Conservation (phyloP, 2,113 vertebrate species). For the Cebus imitator region DNA sequence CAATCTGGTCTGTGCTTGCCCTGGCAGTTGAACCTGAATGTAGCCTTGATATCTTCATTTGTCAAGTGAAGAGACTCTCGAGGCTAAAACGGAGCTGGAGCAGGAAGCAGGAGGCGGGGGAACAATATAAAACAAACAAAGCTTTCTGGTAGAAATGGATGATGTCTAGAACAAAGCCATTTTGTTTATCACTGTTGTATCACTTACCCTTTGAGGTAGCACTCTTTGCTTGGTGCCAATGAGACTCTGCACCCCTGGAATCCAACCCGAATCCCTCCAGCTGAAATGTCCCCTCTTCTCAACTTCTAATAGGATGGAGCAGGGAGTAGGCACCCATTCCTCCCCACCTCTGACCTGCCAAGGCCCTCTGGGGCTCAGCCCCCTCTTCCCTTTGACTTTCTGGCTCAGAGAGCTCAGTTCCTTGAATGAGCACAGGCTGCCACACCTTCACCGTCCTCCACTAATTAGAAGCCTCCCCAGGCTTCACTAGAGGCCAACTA, state of each 20-base stretch:
- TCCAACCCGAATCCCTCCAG: neutral
- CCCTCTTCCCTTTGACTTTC: neutral
- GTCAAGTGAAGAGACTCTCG: neutral
- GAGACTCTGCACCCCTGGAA: neutral
- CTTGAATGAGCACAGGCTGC: slow-evolving; percentile 47
- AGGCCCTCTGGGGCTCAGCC: neutral
- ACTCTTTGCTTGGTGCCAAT: neutral
- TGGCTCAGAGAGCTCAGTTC: neutral
- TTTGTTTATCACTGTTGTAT: neutral
- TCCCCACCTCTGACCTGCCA: neutral
- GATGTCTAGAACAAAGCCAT: neutral
- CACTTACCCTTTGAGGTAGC: neutral
- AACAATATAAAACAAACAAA: neutral
- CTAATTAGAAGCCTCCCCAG: slow-evolving; percentile 69
- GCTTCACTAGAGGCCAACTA: neutral
- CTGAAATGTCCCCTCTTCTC: neutral
- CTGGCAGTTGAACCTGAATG: neutral
- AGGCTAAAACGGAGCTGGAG: neutral
- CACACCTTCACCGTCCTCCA: slow-evolving; percentile 34
- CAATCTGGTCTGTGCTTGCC: neutral
- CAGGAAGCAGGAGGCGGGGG: no score
- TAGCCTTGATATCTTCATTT: slow-evolving; percentile 16
- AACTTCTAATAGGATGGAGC: neutral
- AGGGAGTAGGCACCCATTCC: neutral
- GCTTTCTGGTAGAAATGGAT: neutral